These are phyloP conservation scores for Actenoides lindsayi DNA, from an alignment of 2,113 vertebrate species.

Conservation along the genomic window DNA sequence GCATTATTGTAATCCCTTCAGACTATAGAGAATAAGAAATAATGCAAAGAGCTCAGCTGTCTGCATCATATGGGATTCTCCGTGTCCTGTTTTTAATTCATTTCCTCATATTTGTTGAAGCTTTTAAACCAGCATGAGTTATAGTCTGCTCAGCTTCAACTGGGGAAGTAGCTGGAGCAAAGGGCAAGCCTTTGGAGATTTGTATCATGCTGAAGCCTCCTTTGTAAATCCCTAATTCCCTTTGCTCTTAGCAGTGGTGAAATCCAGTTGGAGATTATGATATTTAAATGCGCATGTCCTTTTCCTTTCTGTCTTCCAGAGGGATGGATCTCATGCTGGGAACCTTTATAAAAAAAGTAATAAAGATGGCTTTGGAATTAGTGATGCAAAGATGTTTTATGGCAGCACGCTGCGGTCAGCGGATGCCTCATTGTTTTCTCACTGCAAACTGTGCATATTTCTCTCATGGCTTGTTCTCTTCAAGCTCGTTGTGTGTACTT, in stretches of 20 bases:
- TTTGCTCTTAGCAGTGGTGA: background rate
- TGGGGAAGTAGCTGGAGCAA: conserved; percentile 27
- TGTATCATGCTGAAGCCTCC: background rate
- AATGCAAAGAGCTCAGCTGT: background rate
- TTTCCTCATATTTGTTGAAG: conserved; percentile 36
- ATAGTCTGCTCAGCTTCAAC: background rate
- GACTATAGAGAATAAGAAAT: background rate
- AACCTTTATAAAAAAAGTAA: background rate
- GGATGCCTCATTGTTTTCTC: background rate
- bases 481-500: background rate
- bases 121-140: background rate
- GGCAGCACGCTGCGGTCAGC: background rate
- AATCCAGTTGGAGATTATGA: background rate
- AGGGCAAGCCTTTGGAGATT: conserved; percentile 47
- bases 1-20: background rate
- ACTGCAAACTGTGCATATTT: background rate
- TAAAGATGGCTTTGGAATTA: background rate
- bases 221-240: conserved; percentile 36
- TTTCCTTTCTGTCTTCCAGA: background rate
- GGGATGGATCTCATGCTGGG: background rate
- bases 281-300: background rate
- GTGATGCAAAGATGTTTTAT: background rate
- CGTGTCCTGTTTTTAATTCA: background rate
- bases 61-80: conserved; percentile 1
- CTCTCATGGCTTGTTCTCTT: too few species aligned